phyloP scores from a whole-genome alignment of 1,140 invertebrate genomes.

The Cydia splendana region DNA sequence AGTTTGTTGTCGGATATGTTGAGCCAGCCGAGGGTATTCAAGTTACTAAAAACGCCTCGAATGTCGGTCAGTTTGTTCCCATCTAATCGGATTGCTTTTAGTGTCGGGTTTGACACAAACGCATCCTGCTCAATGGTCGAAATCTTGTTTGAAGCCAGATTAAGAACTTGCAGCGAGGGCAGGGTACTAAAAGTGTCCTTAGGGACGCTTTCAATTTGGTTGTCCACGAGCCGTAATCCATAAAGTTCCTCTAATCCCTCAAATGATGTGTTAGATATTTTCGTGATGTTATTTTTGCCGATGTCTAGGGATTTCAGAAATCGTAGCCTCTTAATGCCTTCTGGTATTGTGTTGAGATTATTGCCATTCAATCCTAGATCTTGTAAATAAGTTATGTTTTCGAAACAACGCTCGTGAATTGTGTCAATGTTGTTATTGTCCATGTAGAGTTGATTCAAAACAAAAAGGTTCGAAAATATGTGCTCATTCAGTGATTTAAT shows the following conservation, averaged over 20 bases:
- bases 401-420: conserved; percentile 87
- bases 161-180: conserved; percentile 84
- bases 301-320: conserved; percentile 89
- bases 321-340: conserved; percentile 83
- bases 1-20: conserved; percentile 87
- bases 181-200: conserved; percentile 84
- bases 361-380: conserved; percentile 91
- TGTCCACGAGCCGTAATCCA: conserved; percentile 84
- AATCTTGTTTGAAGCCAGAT: conserved; percentile 86
- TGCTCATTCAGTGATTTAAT: conserved; percentile 85
- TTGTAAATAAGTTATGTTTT: conserved; percentile 88
- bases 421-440: conserved; percentile 86
- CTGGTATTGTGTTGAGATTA: conserved; percentile 85
- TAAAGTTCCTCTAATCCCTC: conserved; percentile 83
- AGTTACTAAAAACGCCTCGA: conserved; percentile 84
- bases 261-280: conserved; percentile 82
- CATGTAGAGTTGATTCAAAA: conserved; percentile 87
- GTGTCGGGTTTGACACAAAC: conserved; percentile 83
- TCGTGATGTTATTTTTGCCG: conserved; percentile 87
- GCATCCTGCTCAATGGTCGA: conserved; percentile 83
- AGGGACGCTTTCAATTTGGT: conserved; percentile 83
- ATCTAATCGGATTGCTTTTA: conserved; percentile 85
- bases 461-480: conserved; percentile 87
- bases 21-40: conserved; percentile 85
- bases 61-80: conserved; percentile 85